Percentiles rank a stretch among this genome's conserved stretches.
Evolutionary conservation across 2,113 vertebrate species (phyloP).

Genomic region (Castor canadensis): DNA sequence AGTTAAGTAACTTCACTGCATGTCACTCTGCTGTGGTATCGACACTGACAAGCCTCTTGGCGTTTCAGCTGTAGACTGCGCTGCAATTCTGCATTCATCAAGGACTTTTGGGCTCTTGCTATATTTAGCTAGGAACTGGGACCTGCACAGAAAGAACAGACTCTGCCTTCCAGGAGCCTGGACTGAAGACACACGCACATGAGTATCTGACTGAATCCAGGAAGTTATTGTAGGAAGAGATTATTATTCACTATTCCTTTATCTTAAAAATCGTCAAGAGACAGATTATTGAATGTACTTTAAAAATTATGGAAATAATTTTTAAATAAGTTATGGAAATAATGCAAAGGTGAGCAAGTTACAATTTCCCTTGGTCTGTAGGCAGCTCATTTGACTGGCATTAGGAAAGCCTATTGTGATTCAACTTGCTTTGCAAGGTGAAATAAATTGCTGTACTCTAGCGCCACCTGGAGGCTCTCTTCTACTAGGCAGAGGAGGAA

Average conservation of each 20-base stretch:
- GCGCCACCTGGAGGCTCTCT: conserved; percentile 28
- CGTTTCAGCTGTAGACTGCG: background rate
- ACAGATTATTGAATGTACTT: background rate
- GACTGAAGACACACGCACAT: background rate
- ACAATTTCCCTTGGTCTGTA: background rate
- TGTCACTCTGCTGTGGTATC: background rate
- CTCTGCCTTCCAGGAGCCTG: background rate
- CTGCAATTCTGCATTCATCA: background rate
- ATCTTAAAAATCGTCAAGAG: background rate
- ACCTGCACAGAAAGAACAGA: background rate
- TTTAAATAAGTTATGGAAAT: too few species aligned
- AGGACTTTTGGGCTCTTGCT: background rate
- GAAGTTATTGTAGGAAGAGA: background rate
- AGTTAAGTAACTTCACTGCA: background rate
- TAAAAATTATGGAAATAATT: background rate
- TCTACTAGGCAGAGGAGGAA: fast-evolving
- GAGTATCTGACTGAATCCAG: background rate
- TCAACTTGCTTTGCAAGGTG: fast-evolving
- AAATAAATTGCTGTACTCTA: background rate
- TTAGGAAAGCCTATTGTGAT: background rate
- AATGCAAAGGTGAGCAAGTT: background rate
- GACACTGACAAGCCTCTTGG: background rate
- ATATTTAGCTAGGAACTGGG: background rate
- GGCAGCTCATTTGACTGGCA: fast-evolving
- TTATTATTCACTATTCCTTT: background rate